phyloP scores from a whole-genome alignment of 2,797 vertebrate genomes.

The Hylomyscus alleni region DNA sequence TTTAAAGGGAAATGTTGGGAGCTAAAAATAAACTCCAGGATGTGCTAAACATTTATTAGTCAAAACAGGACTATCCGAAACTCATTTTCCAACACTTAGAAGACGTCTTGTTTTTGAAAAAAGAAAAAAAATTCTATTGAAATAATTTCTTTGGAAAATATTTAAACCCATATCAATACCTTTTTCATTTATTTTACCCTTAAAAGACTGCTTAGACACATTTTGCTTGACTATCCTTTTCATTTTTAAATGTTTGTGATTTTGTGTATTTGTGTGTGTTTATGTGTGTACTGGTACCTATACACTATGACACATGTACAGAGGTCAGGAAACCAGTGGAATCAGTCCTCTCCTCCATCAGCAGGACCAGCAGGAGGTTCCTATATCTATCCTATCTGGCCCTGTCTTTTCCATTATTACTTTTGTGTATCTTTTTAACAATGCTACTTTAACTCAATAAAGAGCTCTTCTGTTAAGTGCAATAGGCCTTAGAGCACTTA shows the following conservation, averaged over 20 bases:
- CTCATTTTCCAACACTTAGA: conserved; percentile 13
- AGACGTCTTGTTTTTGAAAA: background rate
- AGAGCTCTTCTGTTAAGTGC: conserved; percentile 48
- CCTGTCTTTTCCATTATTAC: background rate
- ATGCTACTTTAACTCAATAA: conserved; percentile 12
- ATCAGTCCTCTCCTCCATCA: background rate
- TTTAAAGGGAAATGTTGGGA: conserved; percentile 52
- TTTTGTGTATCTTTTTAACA: conserved; percentile 51
- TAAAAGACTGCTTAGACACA: background rate
- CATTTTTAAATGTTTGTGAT: background rate
- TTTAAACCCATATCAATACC: conserved; percentile 25
- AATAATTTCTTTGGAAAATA: conserved; percentile 17
- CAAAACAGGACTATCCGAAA: conserved; percentile 34
- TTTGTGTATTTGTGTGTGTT: background rate
- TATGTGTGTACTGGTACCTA: background rate
- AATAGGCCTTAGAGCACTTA: background rate
- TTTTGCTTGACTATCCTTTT: background rate
- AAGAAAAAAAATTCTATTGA: background rate
- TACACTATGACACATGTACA: background rate
- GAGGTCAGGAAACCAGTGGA: background rate
- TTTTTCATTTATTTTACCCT: conserved; percentile 43
- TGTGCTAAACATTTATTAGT: conserved; percentile 57
- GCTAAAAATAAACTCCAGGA: conserved; percentile 43
- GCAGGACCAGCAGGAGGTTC: background rate
- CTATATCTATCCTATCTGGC: background rate